Evolutionary conservation across 2,797 vertebrate genomes (phyloP), one percentile per base, ranked within the genome.

Genomic region (Apodemus agrarius): DNA sequence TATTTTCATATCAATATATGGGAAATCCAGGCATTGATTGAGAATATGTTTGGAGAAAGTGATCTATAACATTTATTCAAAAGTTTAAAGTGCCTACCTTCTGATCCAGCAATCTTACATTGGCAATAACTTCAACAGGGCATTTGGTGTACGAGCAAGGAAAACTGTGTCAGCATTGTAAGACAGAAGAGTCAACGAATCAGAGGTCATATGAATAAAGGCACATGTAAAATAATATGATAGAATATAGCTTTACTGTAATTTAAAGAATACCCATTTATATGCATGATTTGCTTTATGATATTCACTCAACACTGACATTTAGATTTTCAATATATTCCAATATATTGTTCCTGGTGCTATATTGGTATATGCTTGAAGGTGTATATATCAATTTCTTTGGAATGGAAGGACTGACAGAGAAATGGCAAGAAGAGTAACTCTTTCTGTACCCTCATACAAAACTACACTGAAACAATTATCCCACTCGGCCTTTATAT

Each of bases 171-270:
- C 26, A 92, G 17, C 69, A 89, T 61, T 92, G 13, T 14, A 49
- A 74, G 22, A 10, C 26, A 94, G 86, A 94, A 54, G 40, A 59
- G 40, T 80, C 43, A 54, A 92, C 14, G 63, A 96, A 34, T 88
- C 72, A 85, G n/a, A 95, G 93, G 89, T 46, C 49, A 93, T 19
- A 26, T 85, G n/a, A 90, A 52, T 94, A 89, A 93, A 92, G 63
- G 3, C 2, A 54, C 5, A 43, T 57, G 16, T 67, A 91, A 75
- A 79, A 67, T 81, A 96, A 92, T 57, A 43, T 57, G n/a, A 78
- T 10, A 63, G 21, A 78, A 17, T 22, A 79, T 8, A 69, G 21
- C 67, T 72, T 86, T 61, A 69, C 65, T 37, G 76, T 84, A 63
- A 26, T 94, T 84, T 79, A 72, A 75, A 79, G 21, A 46, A 17